phyloP scores from a whole-genome alignment of 2,888 invertebrate genomes.

The Thera britannica region DNA sequence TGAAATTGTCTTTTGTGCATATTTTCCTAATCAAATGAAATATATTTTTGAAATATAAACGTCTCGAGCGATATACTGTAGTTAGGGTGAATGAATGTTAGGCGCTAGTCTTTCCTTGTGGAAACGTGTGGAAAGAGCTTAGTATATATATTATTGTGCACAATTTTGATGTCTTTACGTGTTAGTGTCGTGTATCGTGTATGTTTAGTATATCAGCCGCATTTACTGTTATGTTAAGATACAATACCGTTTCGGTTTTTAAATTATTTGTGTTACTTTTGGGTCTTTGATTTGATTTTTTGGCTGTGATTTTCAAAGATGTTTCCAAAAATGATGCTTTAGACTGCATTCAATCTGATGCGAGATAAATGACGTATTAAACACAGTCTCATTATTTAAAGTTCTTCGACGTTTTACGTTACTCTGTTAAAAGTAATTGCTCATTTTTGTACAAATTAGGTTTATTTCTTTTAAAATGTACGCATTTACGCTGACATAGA shows the following conservation, averaged over 20 bases:
- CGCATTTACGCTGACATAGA: conserved; percentile 22
- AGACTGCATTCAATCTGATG: not conserved
- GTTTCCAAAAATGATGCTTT: no score
- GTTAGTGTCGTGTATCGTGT: conserved; percentile 46
- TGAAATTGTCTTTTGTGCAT: conserved; percentile 61
- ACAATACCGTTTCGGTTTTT: conserved; percentile 1
- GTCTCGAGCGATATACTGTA: conserved; percentile 61
- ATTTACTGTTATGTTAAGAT: conserved; percentile 4
- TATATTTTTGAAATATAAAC: conserved; percentile 76
- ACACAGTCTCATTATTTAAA: not conserved
- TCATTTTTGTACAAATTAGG: conserved; percentile 30
- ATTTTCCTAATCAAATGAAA: conserved; percentile 67
- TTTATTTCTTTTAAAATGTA: conserved; percentile 21
- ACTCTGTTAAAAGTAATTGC: conserved; percentile 20
- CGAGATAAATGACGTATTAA: not conserved
- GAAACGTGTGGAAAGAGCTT: conserved; percentile 30
- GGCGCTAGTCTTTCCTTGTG: conserved; percentile 31
- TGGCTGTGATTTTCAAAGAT: conserved; percentile 1
- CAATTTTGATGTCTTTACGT: conserved; percentile 53
- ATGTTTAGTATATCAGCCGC: conserved; percentile 19
- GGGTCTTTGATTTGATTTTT: conserved; percentile 17
- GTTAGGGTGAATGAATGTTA: conserved; percentile 65
- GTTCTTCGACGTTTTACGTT: not conserved
- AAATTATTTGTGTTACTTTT: conserved; percentile 13
- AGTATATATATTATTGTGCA: conserved; percentile 46